Conservation (phyloP, 2,888 invertebrate genomes). For the Brenthis daphne region DNA sequence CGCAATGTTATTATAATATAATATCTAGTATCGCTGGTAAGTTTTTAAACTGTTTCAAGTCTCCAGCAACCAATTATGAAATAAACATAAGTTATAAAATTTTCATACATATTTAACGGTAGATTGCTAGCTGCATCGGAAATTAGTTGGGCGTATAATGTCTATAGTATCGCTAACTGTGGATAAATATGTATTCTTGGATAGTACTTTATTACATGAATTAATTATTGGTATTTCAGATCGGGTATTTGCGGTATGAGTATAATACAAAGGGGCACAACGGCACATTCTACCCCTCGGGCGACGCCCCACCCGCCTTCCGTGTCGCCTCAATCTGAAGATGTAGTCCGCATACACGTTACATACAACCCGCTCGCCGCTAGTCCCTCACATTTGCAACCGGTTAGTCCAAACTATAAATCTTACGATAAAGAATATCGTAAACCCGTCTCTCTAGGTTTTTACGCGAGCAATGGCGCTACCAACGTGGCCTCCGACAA, state of each 20-base stretch:
- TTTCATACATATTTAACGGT: not conserved
- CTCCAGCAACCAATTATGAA: not conserved
- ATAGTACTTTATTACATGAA: not conserved
- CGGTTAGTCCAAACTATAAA: constrained; percentile 72
- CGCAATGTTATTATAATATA: not conserved
- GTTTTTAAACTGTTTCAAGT: not conserved
- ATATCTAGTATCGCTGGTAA: not conserved
- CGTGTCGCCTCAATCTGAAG: constrained; percentile 83
- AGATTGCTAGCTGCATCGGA: constrained; percentile 1
- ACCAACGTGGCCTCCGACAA: constrained; percentile 83
- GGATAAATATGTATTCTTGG: not conserved
- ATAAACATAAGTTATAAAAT: no score
- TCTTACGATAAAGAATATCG: constrained; percentile 65
- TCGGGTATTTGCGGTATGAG: constrained; percentile 78
- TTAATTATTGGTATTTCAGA: constrained; percentile 52
- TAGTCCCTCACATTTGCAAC: constrained; percentile 79
- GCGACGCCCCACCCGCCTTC: constrained; percentile 85
- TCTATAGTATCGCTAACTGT: constrained; percentile 16
- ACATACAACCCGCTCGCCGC: constrained; percentile 84
- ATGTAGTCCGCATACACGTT: constrained; percentile 90
- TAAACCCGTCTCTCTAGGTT: constrained; percentile 68
- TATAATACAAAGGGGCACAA: constrained; percentile 74
- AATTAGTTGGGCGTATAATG: not conserved
- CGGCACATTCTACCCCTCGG: constrained; percentile 84
- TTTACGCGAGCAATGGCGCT: constrained; percentile 78